Conservation (phyloP, 64 coral and sea anemone genomes). For the Trachythela sp. region DNA sequence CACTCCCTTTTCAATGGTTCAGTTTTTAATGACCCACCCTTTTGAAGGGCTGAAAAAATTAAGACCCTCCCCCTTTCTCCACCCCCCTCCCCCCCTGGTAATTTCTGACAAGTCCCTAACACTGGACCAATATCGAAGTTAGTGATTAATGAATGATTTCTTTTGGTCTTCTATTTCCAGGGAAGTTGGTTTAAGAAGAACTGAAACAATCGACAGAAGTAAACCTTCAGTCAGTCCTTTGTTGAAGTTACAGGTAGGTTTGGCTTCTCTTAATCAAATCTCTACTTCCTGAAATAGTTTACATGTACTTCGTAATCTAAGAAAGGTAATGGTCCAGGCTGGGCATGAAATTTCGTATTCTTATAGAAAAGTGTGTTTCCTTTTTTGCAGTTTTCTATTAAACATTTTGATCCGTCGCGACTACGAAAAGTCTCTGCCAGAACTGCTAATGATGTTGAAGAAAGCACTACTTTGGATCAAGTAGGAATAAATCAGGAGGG, state of each 20-base stretch:
- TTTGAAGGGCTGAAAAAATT: too few species aligned
- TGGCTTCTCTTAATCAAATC: neutral
- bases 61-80: too few species aligned
- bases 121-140: too few species aligned
- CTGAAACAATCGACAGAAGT: slow-evolving; percentile 61
- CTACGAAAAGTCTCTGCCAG: slow-evolving; percentile 49
- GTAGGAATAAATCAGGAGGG: neutral
- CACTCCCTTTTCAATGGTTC: too few species aligned
- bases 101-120: neutral
- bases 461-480: neutral
- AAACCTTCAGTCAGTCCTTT: slow-evolving; percentile 29
- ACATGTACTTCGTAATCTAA: neutral
- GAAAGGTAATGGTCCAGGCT: neutral
- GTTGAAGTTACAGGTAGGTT: slow-evolving; percentile 43
- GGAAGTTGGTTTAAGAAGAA: slow-evolving; percentile 41
- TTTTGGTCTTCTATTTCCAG: neutral
- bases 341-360: too few species aligned
- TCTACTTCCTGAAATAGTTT: too few species aligned
- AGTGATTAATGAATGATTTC: neutral
- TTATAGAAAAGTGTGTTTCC: too few species aligned
- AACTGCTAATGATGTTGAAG: neutral
- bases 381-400: slow-evolving; percentile 43
- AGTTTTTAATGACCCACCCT: too few species aligned
- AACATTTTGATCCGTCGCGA: slow-evolving; percentile 39
- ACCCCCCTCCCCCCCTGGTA: too few species aligned